Conservation (phyloP, 2,797 vertebrate genomes). For the Gambelia wislizenii region DNA sequence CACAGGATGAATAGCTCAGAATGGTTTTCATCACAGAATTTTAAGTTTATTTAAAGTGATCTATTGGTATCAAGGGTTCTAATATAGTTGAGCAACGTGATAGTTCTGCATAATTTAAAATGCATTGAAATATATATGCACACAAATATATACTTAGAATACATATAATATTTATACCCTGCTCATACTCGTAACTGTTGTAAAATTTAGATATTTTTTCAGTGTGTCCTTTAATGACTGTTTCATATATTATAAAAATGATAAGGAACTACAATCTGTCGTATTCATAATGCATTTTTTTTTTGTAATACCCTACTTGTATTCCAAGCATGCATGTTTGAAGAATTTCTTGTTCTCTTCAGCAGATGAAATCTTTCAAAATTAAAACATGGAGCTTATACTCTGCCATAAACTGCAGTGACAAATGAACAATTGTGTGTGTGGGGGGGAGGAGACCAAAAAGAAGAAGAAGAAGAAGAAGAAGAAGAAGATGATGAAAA, state of each 20-base stretch:
- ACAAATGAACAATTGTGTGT: slow-evolving; percentile 7
- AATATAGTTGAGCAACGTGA: slow-evolving; percentile 43
- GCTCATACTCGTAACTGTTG: slow-evolving; percentile 21
- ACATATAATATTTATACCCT: slow-evolving; percentile 12
- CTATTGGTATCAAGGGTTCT: slow-evolving; percentile 40
- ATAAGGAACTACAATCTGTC: slow-evolving; percentile 19
- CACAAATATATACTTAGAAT: slow-evolving; percentile 23
- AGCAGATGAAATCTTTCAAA: slow-evolving; percentile 35
- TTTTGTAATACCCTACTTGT: slow-evolving; percentile 22
- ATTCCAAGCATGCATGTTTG: slow-evolving; percentile 7
- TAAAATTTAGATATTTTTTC: slow-evolving; percentile 13
- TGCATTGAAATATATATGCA: slow-evolving; percentile 14
- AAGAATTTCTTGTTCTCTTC: slow-evolving; percentile 28
- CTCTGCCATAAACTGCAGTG: neutral
- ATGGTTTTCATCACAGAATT: slow-evolving; percentile 54
- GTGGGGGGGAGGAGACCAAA: neutral
- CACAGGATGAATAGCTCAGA: slow-evolving; percentile 62
- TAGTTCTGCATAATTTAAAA: slow-evolving; percentile 26
- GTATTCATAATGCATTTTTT: neutral
- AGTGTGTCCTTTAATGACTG: slow-evolving; percentile 21
- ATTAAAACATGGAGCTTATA: slow-evolving; percentile 7
- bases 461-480: too few relatives aligned
- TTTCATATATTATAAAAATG: slow-evolving; percentile 22
- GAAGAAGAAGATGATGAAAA: neutral
- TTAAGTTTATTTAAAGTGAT: slow-evolving; percentile 62